These are phyloP conservation scores for Montipora foliosa DNA, from an alignment of 64 coral and sea anemone species.

Conservation along the genomic window DNA sequence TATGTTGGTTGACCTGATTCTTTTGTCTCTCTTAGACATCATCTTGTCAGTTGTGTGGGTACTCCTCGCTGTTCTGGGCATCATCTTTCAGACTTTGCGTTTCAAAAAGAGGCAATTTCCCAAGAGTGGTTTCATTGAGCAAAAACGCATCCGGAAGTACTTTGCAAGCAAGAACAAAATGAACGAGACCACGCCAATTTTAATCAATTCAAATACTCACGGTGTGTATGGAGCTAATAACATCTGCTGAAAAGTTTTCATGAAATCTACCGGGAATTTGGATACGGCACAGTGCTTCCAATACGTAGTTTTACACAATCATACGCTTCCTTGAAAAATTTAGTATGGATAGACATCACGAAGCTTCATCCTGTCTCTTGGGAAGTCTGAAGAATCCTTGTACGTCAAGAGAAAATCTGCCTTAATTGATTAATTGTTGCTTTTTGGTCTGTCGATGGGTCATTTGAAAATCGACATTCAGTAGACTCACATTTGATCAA, in stretches of 20 bases:
- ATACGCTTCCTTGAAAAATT: too few species aligned
- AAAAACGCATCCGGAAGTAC: constrained; percentile 27
- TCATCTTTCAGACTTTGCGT: constrained; percentile 6
- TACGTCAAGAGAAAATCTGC: too few species aligned
- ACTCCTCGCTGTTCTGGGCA: constrained; percentile 27
- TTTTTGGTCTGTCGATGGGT: too few species aligned
- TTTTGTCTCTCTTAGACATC: constrained; percentile 33
- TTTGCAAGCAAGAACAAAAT: neutral
- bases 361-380: too few species aligned
- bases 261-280: too few species aligned
- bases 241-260: constrained; percentile 36
- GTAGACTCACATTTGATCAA: too few species aligned
- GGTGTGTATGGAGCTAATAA: constrained; percentile 30
- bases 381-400: too few species aligned
- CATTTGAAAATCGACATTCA: too few species aligned
- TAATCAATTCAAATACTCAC: constrained; percentile 7
- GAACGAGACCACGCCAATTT: constrained; percentile 37
- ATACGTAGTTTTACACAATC: too few species aligned
- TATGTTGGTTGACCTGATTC: neutral
- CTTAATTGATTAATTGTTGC: too few species aligned
- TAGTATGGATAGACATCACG: too few species aligned
- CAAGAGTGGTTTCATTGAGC: constrained; percentile 58
- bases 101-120: constrained; percentile 31
- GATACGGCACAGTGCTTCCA: neutral
- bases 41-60: constrained; percentile 53